Base-by-base conservation (phyloP, 2,113 vertebrate species). In the Oxyura jamaicensis region DNA sequence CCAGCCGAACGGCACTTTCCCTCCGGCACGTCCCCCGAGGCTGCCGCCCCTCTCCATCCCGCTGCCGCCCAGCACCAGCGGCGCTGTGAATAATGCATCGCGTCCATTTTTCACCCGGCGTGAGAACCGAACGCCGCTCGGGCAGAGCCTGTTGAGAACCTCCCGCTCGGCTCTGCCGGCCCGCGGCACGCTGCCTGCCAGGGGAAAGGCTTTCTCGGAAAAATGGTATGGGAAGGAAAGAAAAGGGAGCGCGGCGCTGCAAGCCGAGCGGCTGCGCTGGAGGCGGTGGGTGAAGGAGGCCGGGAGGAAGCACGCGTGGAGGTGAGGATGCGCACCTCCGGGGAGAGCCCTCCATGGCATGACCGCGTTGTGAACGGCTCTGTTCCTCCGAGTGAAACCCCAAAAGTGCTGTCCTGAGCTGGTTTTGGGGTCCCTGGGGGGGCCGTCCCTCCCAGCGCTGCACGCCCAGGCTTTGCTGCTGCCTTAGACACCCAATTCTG, bases 401-500 rank as follows among this genome's bases (percentile, higher is more conserved):
- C 11, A 22, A 75, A 33, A 33, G 36, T 42, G 21, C 63, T 20
- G 44, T 44, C 8, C 80, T 44, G 39, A 46, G 48, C 6, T 2
- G 2, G 18, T 74, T 48, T 31, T 0, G 18, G 63, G 44, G 8
- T 53, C 16, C 29, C 12, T 29, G 18, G 46, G 71, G 71, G 36
- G 75, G 35, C 35, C 10, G 2, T 6, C 55, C 50, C 39, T 60
- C 39, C 62, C 58, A 10, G 33, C 13, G 8, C 26, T 5, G 26
- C 48, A 50, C 48, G 1, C 5, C 20, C 88, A 77, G 83, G 55
- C 44, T 53, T 66, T 62, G 65, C 63, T 62, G 0, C 39, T 59
- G 46, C 87, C 2, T 0, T 0, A 18, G 87, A 71, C 35, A 21
- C 48, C 73, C n/a, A 0, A 2, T 3, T 9, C 56, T 6, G 2